phyloP scores from a whole-genome alignment of 53 echinoderm and acorn worm genomes.

The Crossaster papposus region DNA sequence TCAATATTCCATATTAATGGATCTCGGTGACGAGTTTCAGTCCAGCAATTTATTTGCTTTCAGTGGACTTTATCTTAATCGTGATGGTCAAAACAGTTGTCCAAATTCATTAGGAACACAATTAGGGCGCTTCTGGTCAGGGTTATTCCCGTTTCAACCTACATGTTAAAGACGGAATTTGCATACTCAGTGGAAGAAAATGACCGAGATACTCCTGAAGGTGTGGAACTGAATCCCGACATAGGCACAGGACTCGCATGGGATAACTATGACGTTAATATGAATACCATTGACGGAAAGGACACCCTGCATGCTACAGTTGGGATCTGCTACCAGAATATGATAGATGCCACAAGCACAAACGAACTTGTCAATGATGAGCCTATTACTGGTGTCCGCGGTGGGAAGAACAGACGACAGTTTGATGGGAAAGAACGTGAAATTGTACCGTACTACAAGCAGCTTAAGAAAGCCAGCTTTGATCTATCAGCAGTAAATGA shows the following conservation, averaged over 20 bases:
- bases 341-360: neutral
- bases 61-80: too few species aligned
- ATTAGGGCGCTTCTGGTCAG: too few species aligned
- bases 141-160: too few species aligned
- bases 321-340: slow-evolving; percentile 76
- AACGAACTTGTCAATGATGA: neutral
- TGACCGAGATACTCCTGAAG: slow-evolving; percentile 45
- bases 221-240: slow-evolving; percentile 50
- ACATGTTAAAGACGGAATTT: slow-evolving; percentile 72
- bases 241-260: slow-evolving; percentile 69
- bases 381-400: neutral
- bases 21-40: too few species aligned
- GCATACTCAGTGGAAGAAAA: slow-evolving; percentile 30
- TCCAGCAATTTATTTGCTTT: too few species aligned
- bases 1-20: too few species aligned
- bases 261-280: slow-evolving; percentile 77
- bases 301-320: slow-evolving; percentile 82
- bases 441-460: slow-evolving; percentile 59
- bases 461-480: slow-evolving; percentile 48
- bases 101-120: too few species aligned
- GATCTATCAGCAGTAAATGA: slow-evolving; percentile 45
- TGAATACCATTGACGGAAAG: slow-evolving; percentile 70
- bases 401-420: slow-evolving; percentile 50
- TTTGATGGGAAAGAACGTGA: slow-evolving; percentile 65
- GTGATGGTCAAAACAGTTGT: too few species aligned